These are phyloP conservation scores for Microtus oregoni DNA, from an alignment of 2,113 vertebrate species.

Conservation along the genomic window DNA sequence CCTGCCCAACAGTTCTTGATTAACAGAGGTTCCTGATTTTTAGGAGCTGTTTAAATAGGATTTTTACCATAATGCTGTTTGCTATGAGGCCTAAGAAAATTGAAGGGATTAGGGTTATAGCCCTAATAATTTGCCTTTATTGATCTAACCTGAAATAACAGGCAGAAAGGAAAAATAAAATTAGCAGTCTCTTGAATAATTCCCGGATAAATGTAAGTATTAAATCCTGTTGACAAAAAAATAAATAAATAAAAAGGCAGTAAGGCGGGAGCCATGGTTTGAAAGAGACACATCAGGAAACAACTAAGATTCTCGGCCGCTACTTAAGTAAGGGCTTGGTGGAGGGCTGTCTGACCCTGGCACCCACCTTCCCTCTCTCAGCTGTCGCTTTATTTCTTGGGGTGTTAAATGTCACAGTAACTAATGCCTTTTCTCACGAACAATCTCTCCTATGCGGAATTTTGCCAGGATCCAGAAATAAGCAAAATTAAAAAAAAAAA, in stretches of 20 bases:
- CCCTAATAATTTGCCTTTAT: slow-evolving; percentile 78
- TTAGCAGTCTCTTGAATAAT: slow-evolving; percentile 75
- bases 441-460: slow-evolving; percentile 13
- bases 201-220: slow-evolving; percentile 57
- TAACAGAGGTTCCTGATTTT: slow-evolving; percentile 33
- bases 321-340: neutral
- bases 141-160: slow-evolving; percentile 79
- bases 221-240: slow-evolving; percentile 52
- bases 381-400: neutral
- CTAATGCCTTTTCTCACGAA: slow-evolving; percentile 36
- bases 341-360: neutral
- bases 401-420: slow-evolving; percentile 50
- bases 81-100: slow-evolving; percentile 65
- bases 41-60: slow-evolving; percentile 41
- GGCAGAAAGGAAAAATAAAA: slow-evolving; percentile 77
- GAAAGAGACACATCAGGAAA: neutral
- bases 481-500: neutral
- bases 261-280: slow-evolving; percentile 9
- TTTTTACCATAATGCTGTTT: slow-evolving; percentile 45
- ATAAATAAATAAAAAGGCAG: neutral
- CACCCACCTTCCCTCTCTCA: neutral
- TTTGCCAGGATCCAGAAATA: slow-evolving; percentile 54
- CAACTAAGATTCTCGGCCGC: neutral
- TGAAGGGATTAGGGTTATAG: slow-evolving; percentile 73
- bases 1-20: neutral